phyloP scores from a whole-genome alignment of 1,140 invertebrate species.

The Charaxes varanes region DNA sequence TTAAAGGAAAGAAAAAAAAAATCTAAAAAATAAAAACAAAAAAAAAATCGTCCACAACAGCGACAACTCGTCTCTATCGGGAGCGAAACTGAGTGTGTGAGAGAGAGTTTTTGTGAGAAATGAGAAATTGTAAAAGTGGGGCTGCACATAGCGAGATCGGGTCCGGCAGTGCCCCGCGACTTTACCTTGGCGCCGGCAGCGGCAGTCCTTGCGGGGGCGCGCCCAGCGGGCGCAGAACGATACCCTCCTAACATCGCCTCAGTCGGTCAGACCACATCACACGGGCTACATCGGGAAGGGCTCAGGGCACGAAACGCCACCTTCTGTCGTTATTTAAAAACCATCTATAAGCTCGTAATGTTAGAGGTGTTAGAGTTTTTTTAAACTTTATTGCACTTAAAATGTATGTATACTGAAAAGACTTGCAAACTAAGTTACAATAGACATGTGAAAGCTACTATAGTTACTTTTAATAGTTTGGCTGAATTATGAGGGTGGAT shows the following conservation, averaged over 20 bases:
- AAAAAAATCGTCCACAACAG: slow-evolving; percentile 30
- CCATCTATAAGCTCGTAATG: slow-evolving; percentile 61
- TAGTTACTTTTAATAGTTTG: no score
- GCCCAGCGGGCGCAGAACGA: slow-evolving; percentile 24
- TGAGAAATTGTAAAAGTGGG: slow-evolving; percentile 60
- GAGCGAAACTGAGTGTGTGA: no score
- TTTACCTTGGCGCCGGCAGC: slow-evolving; percentile 52
- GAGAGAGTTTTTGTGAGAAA: no score
- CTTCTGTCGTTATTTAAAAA: slow-evolving; percentile 72
- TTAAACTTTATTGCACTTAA: slow-evolving; percentile 30
- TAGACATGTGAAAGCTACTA: slow-evolving; percentile 1
- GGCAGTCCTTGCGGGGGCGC: slow-evolving; percentile 14
- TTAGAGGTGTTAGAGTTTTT: slow-evolving; percentile 28
- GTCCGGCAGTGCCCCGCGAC: slow-evolving; percentile 57
- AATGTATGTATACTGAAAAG: slow-evolving; percentile 12
- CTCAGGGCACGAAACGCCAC: slow-evolving; percentile 65
- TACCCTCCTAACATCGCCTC: slow-evolving; percentile 61
- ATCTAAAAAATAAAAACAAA: slow-evolving; percentile 31
- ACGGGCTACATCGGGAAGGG: slow-evolving; percentile 64
- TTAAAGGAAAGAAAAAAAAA: slow-evolving; percentile 23
- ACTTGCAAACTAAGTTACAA: slow-evolving; percentile 5
- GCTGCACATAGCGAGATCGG: slow-evolving; percentile 61
- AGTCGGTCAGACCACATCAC: slow-evolving; percentile 69
- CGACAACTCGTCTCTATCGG: slow-evolving; percentile 23
- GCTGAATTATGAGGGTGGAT: no score